Evolutionary conservation across 2,888 invertebrate genomes (phyloP).

Genomic region (Amiota mariae): DNA sequence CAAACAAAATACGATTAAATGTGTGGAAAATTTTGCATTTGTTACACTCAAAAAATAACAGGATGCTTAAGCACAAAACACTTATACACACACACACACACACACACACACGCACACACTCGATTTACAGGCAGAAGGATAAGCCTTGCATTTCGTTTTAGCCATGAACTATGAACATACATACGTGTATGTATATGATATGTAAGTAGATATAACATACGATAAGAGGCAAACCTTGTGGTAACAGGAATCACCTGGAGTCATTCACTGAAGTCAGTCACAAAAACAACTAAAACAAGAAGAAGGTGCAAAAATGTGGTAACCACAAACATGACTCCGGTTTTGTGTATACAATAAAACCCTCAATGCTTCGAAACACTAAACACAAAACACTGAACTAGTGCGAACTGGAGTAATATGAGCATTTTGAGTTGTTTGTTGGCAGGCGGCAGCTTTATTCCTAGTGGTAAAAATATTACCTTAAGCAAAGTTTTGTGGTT

Average conservation of each 20-base stretch:
- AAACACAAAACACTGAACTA: too few relatives aligned
- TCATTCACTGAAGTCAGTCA: constrained; percentile 28
- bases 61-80: constrained; percentile 33
- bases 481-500: constrained; percentile 47
- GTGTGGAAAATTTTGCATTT: constrained; percentile 69
- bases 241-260: constrained; percentile 25
- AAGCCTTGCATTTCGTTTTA: constrained; percentile 2
- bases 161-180: constrained; percentile 23
- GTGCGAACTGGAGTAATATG: constrained; percentile 47
- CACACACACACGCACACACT: too few relatives aligned
- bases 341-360: constrained; percentile 50
- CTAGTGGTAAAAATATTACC: constrained; percentile 22
- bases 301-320: constrained; percentile 67
- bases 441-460: background rate
- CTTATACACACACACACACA: too few relatives aligned
- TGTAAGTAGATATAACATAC: too few relatives aligned
- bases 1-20: constrained; percentile 68
- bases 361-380: too few relatives aligned
- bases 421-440: constrained; percentile 61
- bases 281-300: background rate
- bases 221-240: constrained; percentile 15
- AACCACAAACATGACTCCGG: constrained; percentile 61
- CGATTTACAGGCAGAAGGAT: constrained; percentile 54
- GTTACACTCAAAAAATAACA: constrained; percentile 60
- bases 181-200: too few relatives aligned